phyloP scores from a whole-genome alignment of 2,113 vertebrate genomes.

The Barbus barbus region DNA sequence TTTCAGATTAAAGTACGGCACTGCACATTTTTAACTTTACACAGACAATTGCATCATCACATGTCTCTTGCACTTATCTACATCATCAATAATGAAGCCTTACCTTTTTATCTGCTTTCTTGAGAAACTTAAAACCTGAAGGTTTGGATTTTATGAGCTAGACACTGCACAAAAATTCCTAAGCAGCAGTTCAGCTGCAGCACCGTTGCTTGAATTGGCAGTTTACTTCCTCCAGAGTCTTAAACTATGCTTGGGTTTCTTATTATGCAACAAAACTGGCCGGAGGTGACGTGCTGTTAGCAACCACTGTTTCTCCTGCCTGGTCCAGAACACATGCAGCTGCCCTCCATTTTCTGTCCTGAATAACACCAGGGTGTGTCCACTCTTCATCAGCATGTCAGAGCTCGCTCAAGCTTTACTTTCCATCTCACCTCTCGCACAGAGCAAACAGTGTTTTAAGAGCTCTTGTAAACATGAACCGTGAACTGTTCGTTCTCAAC shows the following conservation, averaged over 20 bases:
- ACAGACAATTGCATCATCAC: background rate
- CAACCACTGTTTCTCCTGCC: slow-evolving; percentile 35
- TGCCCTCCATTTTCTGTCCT: slow-evolving; percentile 47
- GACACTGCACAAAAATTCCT: background rate
- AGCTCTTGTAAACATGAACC: background rate
- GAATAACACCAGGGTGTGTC: slow-evolving; percentile 42
- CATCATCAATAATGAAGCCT: background rate
- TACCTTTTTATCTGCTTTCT: background rate
- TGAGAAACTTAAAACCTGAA: background rate
- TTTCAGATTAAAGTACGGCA: too few species aligned
- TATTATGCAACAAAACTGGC: slow-evolving; percentile 16
- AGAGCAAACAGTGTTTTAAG: too few species aligned
- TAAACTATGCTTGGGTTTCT: slow-evolving; percentile 24
- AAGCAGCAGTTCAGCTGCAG: background rate
- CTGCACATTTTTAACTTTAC: background rate
- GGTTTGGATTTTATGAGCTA: background rate
- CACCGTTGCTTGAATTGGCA: background rate
- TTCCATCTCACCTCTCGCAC: slow-evolving; percentile 1
- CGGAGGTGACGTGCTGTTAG: background rate
- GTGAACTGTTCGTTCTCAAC: background rate
- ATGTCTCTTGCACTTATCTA: too few species aligned
- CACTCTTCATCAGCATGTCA: slow-evolving; percentile 28
- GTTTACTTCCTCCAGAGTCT: slow-evolving; percentile 1
- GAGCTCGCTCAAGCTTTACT: background rate
- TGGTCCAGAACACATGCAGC: slow-evolving; percentile 32